A percentile compares a stretch with the other conserved stretches of the same genome.
Evolutionary conservation across 2,888 invertebrate genomes (phyloP).

Genomic region (Drosophila leonis): DNA sequence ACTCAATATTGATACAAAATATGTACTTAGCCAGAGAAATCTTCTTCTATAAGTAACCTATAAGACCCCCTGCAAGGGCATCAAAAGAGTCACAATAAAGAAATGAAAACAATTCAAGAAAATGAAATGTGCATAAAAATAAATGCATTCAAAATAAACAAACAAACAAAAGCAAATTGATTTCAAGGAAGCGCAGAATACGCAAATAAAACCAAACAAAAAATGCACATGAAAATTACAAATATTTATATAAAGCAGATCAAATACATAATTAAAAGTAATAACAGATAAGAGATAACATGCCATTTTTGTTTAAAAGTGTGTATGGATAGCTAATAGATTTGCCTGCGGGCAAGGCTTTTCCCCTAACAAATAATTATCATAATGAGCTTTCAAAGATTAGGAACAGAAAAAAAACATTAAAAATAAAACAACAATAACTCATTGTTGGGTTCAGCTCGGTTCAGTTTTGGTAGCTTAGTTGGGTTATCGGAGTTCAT

Average conservation of each 20-base stretch:
- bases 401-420: conserved; percentile 39
- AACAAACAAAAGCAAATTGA: conserved; percentile 31
- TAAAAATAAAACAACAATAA: conserved; percentile 9
- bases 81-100: conserved; percentile 29
- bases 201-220: conserved; percentile 18
- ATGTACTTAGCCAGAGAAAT: background rate
- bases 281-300: conserved; percentile 28
- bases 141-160: conserved; percentile 43
- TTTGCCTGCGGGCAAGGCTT: conserved; percentile 26
- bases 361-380: conserved; percentile 35
- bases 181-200: conserved; percentile 62
- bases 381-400: conserved; percentile 24
- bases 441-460: conserved; percentile 2
- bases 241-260: conserved; percentile 29
- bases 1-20: too few species aligned
- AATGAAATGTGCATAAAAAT: conserved; percentile 55
- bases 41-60: background rate
- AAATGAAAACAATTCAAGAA: conserved; percentile 30
- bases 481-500: conserved; percentile 22
- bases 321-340: conserved; percentile 29
- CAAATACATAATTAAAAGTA: conserved; percentile 38
- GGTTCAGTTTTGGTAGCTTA: conserved; percentile 1
- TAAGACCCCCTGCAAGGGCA: background rate
- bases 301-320: background rate
- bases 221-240: conserved; percentile 10